Percentiles rank a stretch among this genome's conserved stretches.
Conservation (phyloP, 2,113 vertebrate genomes). For the Anser cygnoides region DNA sequence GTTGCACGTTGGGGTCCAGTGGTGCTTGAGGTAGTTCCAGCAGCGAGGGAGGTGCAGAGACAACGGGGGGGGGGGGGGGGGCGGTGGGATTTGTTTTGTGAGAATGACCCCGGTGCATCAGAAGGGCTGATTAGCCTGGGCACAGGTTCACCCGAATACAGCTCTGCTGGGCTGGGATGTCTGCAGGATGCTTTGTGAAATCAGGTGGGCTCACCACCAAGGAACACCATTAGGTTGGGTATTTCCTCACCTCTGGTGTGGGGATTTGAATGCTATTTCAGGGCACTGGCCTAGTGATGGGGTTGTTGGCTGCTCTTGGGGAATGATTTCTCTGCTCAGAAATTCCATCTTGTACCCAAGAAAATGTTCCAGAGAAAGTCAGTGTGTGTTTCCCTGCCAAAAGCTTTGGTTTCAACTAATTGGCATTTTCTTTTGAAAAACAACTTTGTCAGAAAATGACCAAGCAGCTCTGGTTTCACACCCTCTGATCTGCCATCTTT, state of each 20-base stretch:
- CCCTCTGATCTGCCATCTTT: constrained; percentile 44
- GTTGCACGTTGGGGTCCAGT: neutral
- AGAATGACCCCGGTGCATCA: neutral
- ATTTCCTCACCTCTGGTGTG: neutral
- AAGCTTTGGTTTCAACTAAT: constrained; percentile 27
- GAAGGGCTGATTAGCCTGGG: neutral
- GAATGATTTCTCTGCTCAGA: neutral
- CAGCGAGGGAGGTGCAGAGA: neutral
- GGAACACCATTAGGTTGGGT: neutral
- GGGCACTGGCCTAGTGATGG: neutral
- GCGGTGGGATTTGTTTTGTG: neutral
- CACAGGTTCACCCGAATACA: neutral
- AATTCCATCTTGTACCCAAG: neutral
- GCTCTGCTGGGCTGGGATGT: neutral
- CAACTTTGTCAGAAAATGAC: constrained; percentile 20
- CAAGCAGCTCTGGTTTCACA: constrained; percentile 21
- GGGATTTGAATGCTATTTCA: neutral
- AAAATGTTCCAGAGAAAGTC: neutral
- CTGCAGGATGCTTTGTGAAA: neutral
- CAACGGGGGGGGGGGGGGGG: too few relatives aligned
- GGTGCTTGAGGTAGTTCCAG: neutral
- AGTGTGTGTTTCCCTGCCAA: neutral
- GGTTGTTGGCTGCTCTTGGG: neutral
- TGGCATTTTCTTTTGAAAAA: constrained; percentile 34
- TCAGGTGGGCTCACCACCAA: neutral